Base-by-base conservation (phyloP, 2,113 vertebrate genomes). In the Pimephales promelas region DNA sequence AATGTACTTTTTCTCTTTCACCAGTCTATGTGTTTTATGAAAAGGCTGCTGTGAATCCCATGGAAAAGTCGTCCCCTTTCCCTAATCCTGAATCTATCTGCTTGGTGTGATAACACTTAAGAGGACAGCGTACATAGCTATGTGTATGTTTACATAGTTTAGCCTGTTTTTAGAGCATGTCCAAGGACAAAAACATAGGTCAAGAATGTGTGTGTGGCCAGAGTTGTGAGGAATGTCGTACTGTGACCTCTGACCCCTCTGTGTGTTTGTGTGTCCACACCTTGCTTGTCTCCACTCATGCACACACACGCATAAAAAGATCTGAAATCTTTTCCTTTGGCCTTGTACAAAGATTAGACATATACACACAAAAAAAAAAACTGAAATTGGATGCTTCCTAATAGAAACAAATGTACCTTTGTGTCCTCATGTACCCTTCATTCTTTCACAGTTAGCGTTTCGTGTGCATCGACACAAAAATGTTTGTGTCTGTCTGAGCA, bases 171-270 rank as follows among this genome's bases (percentile, higher is more conserved):
- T 72, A 66, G 24, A 71, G 7, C 28, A 82, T 56, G 83, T 81
- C 78, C 26, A 76, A 84, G 82, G 71, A 79, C 18, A 79, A 84
- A 83, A 83, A 49, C 34, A 66, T 66, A 85, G 88, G 75, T 83
- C 82, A 82, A 68, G 75, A 56, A 28, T 77, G 43, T 45, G 73
- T 83, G 66, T 36, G 81, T 68, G 36, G 74, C 18, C 57, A 82
- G 74, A 40, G 68, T 66, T 85, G 54, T 82, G 81, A 85, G 88
- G 89, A 93, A 92, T 92, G 90, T 86, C 31, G 24, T 3, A 64
- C 84, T 82, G 84, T 88, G 86, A 91, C 88, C 88, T 89, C 86
- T 88, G 85, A 83, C 87, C 89, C 64, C 90, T 84, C 16, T 70
- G 26, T 86, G 54, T 61, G 34, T 80, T 59, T 83, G 9, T 86